Evolutionary conservation across 2,113 vertebrate genomes (phyloP).

Genomic region (Galemys pyrenaicus): DNA sequence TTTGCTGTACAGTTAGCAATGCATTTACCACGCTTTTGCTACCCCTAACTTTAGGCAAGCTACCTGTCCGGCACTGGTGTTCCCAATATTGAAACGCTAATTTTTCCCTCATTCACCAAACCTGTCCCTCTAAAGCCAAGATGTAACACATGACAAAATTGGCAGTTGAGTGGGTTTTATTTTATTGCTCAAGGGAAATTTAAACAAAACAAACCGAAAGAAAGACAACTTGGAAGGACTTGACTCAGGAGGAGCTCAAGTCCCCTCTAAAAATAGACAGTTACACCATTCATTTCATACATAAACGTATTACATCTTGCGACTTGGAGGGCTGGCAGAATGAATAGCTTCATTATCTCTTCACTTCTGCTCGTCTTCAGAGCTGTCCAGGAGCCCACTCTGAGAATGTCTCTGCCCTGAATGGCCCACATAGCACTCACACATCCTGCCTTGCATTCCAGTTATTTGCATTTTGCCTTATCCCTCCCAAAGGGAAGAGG

Average conservation of each 20-base stretch:
- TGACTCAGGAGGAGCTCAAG: constrained; percentile 68
- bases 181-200: constrained; percentile 69
- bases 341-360: constrained; percentile 71
- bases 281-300: constrained; percentile 70
- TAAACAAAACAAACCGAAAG: constrained; percentile 54
- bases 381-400: constrained; percentile 48
- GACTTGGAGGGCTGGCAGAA: constrained; percentile 49
- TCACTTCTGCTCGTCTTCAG: constrained; percentile 63
- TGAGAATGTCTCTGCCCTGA: constrained; percentile 59
- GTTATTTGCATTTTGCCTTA: constrained; percentile 38
- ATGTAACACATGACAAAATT: constrained; percentile 67
- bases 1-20: not conserved
- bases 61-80: constrained; percentile 7
- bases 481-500: constrained; percentile 26
- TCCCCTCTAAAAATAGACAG: constrained; percentile 72
- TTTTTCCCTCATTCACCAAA: constrained; percentile 45
- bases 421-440: constrained; percentile 24
- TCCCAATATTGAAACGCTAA: constrained; percentile 26
- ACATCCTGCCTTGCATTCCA: not conserved
- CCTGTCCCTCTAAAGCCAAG: constrained; percentile 51
- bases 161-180: constrained; percentile 64
- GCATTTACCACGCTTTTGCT: constrained; percentile 35
- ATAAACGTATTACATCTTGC: constrained; percentile 68
- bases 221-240: constrained; percentile 59
- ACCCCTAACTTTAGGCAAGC: constrained; percentile 2